Evolutionary conservation across 2,797 vertebrate genomes (phyloP).

Genomic region (Phrynocephalus forsythii): DNA sequence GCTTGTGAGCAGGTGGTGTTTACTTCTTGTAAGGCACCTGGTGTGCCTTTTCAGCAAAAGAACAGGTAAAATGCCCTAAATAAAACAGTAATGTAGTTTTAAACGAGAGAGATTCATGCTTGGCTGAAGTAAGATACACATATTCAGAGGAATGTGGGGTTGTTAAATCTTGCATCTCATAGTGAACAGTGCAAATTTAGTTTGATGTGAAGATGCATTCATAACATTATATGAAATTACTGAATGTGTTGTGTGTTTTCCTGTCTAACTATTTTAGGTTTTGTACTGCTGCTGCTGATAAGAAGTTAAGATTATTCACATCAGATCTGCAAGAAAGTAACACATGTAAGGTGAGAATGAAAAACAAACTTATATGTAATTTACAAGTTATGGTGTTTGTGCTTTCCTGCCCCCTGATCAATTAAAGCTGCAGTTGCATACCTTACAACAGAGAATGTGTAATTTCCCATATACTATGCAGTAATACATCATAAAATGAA

Average conservation of each 20-base stretch:
- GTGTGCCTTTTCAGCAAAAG: not conserved
- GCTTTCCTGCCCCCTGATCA: not conserved
- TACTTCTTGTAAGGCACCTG: not conserved
- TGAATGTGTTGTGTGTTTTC: conserved; percentile 14
- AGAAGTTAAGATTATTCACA: conserved; percentile 89
- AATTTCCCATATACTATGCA: too few species aligned
- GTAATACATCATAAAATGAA: too few species aligned
- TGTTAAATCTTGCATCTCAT: not conserved
- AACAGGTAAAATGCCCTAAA: not conserved
- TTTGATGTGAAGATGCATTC: not conserved
- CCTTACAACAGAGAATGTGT: not conserved
- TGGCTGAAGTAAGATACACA: not conserved
- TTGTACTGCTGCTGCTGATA: conserved; percentile 92
- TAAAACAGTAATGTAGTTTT: not conserved
- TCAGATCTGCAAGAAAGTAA: conserved; percentile 92
- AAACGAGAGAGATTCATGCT: not conserved
- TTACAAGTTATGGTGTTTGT: not conserved
- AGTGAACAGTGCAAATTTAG: conserved; percentile 17
- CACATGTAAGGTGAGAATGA: conserved; percentile 88
- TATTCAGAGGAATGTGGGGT: not conserved
- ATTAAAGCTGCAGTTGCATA: not conserved
- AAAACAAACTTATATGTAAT: conserved; percentile 7
- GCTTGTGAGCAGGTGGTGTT: not conserved
- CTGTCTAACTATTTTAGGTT: conserved; percentile 78
- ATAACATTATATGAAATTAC: conserved; percentile 23